A percentile compares a stretch with the other conserved stretches of the same genome.
These are phyloP conservation scores for Dipodomys ordii DNA, from an alignment of 2,113 vertebrate species.

Conservation along the genomic window DNA sequence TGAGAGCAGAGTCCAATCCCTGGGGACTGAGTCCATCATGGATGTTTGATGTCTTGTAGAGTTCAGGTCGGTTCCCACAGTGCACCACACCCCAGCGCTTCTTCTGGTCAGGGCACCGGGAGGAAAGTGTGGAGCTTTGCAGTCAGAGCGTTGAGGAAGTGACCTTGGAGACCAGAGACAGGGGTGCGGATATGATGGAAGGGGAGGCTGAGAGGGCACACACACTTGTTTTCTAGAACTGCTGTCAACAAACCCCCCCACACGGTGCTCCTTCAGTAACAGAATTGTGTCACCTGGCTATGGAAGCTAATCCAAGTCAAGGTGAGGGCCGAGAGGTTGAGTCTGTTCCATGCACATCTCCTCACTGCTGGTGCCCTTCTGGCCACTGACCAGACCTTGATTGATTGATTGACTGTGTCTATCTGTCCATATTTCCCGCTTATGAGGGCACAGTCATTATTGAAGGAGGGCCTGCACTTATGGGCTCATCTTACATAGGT, in stretches of 20 bases:
- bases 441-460: not conserved
- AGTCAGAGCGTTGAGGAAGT: not conserved
- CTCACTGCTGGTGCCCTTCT: not conserved
- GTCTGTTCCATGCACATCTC: not conserved
- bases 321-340: not conserved
- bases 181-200: not conserved
- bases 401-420: not conserved
- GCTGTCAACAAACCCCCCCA: not conserved
- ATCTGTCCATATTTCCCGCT: not conserved
- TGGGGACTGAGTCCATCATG: not conserved
- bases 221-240: not conserved
- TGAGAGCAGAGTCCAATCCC: not conserved
- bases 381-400: no score
- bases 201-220: not conserved
- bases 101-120: not conserved
- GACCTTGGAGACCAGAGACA: not conserved
- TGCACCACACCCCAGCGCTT: no score
- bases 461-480: not conserved
- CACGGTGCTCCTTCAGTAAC: not conserved
- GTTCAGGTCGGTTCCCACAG: not conserved
- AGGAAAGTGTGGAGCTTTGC: not conserved
- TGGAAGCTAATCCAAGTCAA: not conserved
- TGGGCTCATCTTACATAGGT: not conserved
- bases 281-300: not conserved
- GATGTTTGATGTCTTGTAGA: not conserved